phyloP scores from a whole-genome alignment of 2,888 invertebrate species.

The Meteorus cinctellus region DNA sequence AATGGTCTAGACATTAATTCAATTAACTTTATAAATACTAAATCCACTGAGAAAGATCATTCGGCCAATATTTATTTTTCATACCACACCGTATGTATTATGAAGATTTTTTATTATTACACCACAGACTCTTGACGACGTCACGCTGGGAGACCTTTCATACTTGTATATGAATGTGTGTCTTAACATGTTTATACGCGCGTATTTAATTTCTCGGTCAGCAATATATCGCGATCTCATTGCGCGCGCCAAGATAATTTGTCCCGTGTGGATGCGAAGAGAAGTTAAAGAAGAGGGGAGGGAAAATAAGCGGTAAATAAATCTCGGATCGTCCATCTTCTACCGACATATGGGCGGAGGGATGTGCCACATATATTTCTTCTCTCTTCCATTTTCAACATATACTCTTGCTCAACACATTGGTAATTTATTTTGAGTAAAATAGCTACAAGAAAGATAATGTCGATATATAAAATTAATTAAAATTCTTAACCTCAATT shows the following conservation, averaged over 20 bases:
- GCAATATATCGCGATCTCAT: constrained; percentile 31
- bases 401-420: constrained; percentile 29
- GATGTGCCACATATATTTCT: constrained; percentile 5
- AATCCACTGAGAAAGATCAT: background rate
- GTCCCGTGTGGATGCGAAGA: constrained; percentile 23
- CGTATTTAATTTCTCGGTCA: background rate
- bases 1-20: background rate
- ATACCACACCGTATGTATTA: background rate
- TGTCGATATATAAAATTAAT: constrained; percentile 41
- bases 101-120: constrained; percentile 28
- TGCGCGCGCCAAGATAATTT: constrained; percentile 42
- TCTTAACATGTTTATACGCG: constrained; percentile 8
- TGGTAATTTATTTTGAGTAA: constrained; percentile 35
- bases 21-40: background rate
- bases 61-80: background rate
- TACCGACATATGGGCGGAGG: constrained; percentile 20
- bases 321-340: constrained; percentile 42
- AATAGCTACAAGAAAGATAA: constrained; percentile 22
- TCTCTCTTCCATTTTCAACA: constrained; percentile 19
- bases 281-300: background rate
- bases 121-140: background rate
- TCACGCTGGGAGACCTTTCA: constrained; percentile 3
- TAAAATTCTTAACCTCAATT: constrained; percentile 42
- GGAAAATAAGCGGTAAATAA: constrained; percentile 36
- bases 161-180: constrained; percentile 1